A percentile compares a stretch with the other conserved stretches of the same genome.
Evolutionary conservation across 2,113 vertebrate genomes (phyloP).

Genomic region (Barnardius zonarius): DNA sequence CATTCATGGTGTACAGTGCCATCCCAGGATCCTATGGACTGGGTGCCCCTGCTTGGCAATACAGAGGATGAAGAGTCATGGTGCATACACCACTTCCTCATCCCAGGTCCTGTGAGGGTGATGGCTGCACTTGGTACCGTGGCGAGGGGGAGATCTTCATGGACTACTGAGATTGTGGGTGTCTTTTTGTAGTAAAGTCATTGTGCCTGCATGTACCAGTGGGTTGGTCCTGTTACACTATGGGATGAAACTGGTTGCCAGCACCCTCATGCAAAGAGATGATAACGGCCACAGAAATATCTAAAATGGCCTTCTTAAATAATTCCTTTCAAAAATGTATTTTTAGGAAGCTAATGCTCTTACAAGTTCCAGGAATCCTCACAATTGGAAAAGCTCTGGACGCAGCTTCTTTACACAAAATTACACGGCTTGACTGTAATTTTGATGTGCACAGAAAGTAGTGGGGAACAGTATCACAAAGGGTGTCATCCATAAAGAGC

Average conservation of each 20-base stretch:
- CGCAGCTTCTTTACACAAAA: background rate
- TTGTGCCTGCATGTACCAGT: accelerated
- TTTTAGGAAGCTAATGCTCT: background rate
- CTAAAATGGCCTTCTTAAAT: background rate
- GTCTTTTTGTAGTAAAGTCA: background rate
- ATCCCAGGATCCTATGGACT: background rate
- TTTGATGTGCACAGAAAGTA: background rate
- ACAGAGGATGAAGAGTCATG: background rate
- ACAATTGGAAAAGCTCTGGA: background rate
- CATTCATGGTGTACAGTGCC: accelerated
- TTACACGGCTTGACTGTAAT: background rate
- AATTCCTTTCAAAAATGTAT: background rate
- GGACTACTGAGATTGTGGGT: background rate
- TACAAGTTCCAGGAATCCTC: background rate
- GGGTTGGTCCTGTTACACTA: background rate
- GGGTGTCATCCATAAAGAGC: background rate
- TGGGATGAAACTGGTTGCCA: background rate
- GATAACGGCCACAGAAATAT: background rate
- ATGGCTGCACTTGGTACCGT: background rate
- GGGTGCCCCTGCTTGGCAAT: background rate
- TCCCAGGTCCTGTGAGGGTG: background rate
- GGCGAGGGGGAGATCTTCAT: background rate
- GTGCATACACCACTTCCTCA: accelerated
- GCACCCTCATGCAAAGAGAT: background rate
- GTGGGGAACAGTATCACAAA: background rate